Percentiles rank a stretch among this genome's conserved stretches.
Evolutionary conservation across 2,888 invertebrate genomes (phyloP).

Genomic region (Sicus ferrugineus): DNA sequence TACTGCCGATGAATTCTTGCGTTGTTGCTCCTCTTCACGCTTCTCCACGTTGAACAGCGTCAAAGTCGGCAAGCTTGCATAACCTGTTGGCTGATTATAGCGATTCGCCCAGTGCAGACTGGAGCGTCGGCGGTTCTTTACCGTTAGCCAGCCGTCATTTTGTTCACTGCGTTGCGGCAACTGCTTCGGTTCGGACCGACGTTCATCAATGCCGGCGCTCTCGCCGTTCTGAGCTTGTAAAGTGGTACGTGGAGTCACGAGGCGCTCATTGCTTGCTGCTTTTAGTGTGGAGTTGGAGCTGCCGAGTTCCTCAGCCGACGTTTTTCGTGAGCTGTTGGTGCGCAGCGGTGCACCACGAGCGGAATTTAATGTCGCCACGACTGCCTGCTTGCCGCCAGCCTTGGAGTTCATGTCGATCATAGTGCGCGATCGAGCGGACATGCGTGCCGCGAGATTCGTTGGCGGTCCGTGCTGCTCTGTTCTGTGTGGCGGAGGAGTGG

Average conservation of each 20-base stretch:
- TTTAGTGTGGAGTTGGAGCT: conserved; percentile 64
- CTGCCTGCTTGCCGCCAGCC: conserved; percentile 27
- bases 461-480: conserved; percentile 55
- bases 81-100: conserved; percentile 83
- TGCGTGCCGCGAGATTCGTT: conserved; percentile 55
- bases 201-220: conserved; percentile 46
- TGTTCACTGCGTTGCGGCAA: conserved; percentile 45
- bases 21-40: conserved; percentile 57
- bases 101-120: conserved; percentile 78
- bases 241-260: conserved; percentile 57
- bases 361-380: conserved; percentile 21
- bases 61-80: conserved; percentile 81
- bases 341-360: conserved; percentile 1
- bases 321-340: conserved; percentile 45
- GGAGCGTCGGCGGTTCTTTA: conserved; percentile 77
- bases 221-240: conserved; percentile 39
- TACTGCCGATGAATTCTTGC: conserved; percentile 19
- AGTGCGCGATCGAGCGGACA: conserved; percentile 62
- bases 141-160: conserved; percentile 88
- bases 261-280: conserved; percentile 59
- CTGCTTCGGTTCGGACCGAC: conserved; percentile 59
- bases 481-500: conserved; percentile 45
- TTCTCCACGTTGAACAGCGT: conserved; percentile 63
- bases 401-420: conserved; percentile 61
- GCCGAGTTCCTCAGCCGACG: conserved; percentile 58